Evolutionary conservation across 2,888 invertebrate species (phyloP), one percentile per base, ranked within the genome.

Genomic region (Oscheius myriophilus): DNA sequence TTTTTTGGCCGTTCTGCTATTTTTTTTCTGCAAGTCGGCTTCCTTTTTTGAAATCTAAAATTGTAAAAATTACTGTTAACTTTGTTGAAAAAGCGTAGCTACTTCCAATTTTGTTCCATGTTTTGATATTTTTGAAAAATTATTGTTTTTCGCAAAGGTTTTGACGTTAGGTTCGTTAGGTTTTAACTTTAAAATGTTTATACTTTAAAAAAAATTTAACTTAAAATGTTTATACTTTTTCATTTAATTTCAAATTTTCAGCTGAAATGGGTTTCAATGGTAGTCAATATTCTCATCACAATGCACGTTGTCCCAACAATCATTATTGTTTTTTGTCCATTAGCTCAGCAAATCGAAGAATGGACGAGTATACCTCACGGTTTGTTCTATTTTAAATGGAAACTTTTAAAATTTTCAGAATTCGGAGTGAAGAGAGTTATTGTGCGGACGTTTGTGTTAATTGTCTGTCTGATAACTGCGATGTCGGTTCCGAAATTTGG

Each of bases 281-380:
- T 73, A 11, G 72, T 77, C 43, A 79, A 79, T 57, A 67, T 79
- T 2, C 69, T 79, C 16, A 79, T 79, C 39, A 79, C 79, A 16
- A 68, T 73, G 18, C 77, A 78, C 33, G 72, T 77, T 41, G 18
- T 77, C 23, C 74, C 77, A 3, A 71, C 75, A 4, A 72, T 76
- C 18, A 69, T 79, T 33, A 78, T 79, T 49, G 71, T 78, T 43
- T 70, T 74, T 16, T 76, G 74, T 0, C 79, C 79, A 12, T 45
- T 79, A 18, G 70, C 77, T 6, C 77, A 78, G 41, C 76, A 75
- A 51, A 66, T 79, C 9, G 79, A 79, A 54, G 77, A 78, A 14
- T 69, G 73, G 70, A 69, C 71, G 25, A 59, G 68, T 52, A 72
- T 77, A 43, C 75, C 77, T n/a, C 75, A 76, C 54, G 57, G 79